Conservation (phyloP, 2,113 vertebrate species). For the Barbus barbus region DNA sequence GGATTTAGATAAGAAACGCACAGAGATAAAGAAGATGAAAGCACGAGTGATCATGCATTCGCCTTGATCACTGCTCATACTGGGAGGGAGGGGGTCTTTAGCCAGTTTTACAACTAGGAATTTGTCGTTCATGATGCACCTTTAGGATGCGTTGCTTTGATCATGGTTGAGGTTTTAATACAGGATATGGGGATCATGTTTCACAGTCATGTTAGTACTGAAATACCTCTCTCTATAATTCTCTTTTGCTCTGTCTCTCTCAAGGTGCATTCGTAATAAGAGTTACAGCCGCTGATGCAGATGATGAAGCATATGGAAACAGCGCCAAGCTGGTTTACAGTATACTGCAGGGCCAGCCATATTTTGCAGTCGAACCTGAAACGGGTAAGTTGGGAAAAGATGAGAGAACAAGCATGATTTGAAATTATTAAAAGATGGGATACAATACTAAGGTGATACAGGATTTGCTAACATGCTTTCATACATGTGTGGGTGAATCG, state of each 20-base stretch:
- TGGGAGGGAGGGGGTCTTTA: conserved; percentile 27
- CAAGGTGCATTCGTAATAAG: conserved; percentile 91
- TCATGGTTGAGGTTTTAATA: conserved; percentile 24
- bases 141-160: conserved; percentile 3
- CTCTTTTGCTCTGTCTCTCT: neutral
- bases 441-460: neutral
- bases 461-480: neutral
- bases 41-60: conserved; percentile 39
- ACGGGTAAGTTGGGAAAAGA: conserved; percentile 78
- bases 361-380: conserved; percentile 96
- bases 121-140: conserved; percentile 10
- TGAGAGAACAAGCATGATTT: neutral
- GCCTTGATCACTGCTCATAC: conserved; percentile 39
- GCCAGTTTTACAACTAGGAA: neutral
- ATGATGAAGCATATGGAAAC: conserved; percentile 94
- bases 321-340: conserved; percentile 97
- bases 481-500: neutral
- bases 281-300: conserved; percentile 91
- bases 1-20: conserved; percentile 49
- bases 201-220: neutral
- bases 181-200: conserved; percentile 4
- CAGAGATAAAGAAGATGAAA: conserved; percentile 50
- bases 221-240: conserved; percentile 19
- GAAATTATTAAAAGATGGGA: neutral
- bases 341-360: conserved; percentile 95